A percentile compares a stretch with the other conserved stretches of the same genome.
These are phyloP conservation scores for Dolichallabes microphthalmus DNA, from an alignment of 2,113 vertebrate genomes.

Conservation along the genomic window DNA sequence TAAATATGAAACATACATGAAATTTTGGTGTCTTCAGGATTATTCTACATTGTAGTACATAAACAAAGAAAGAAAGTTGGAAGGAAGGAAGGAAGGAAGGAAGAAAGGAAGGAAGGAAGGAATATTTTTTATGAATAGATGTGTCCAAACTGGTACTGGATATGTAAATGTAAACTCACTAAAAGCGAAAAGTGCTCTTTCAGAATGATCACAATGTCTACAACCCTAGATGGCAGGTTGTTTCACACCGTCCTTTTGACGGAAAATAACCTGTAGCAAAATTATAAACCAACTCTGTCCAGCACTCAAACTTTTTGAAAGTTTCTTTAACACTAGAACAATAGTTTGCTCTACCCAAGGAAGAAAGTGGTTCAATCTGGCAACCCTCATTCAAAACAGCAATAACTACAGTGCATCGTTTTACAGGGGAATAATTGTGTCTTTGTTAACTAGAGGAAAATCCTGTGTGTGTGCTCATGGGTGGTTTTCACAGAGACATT, in stretches of 20 bases:
- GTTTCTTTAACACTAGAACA: not conserved
- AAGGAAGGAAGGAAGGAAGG: no score
- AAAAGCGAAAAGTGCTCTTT: not conserved
- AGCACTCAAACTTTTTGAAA: not conserved
- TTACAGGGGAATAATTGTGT: slow-evolving; percentile 3
- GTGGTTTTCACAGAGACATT: not conserved
- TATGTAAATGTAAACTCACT: not conserved
- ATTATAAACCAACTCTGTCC: not conserved
- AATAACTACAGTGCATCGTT: not conserved
- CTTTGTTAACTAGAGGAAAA: slow-evolving; percentile 11
- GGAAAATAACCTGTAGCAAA: not conserved
- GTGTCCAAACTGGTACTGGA: no score
- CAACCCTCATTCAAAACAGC: not conserved
- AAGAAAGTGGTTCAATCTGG: not conserved
- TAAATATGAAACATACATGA: no score
- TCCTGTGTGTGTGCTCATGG: not conserved
- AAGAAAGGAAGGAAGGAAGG: no score
- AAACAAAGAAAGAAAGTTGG: no score
- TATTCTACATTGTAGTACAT: no score
- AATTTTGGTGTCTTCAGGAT: no score
- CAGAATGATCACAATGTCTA: not conserved
- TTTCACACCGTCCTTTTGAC: not conserved
- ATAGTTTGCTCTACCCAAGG: not conserved
- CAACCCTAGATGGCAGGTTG: not conserved
- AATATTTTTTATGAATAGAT: no score